These are phyloP conservation scores for Saturnia pavonia DNA, from an alignment of 2,888 invertebrate genomes.

Conservation along the genomic window DNA sequence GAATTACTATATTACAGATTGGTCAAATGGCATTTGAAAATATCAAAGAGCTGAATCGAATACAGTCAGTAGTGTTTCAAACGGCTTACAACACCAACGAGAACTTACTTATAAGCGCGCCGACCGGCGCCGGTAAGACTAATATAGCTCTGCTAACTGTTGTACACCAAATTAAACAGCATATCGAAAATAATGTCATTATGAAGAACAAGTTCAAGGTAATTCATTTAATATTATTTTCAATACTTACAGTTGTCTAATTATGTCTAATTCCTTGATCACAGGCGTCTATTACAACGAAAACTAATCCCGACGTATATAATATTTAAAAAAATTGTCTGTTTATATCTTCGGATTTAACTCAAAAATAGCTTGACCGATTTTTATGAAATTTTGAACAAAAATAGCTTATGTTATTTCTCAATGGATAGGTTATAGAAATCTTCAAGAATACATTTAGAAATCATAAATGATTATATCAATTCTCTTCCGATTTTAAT, in stretches of 20 bases:
- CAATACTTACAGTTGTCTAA: background rate
- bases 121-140: constrained; percentile 99
- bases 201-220: constrained; percentile 96
- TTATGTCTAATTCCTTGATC: too few relatives aligned
- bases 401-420: too few relatives aligned
- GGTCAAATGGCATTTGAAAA: constrained; percentile 95
- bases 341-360: too few relatives aligned
- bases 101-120: constrained; percentile 98
- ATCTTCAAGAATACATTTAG: too few relatives aligned
- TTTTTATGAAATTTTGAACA: too few relatives aligned
- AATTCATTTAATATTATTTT: constrained; percentile 27
- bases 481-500: too few relatives aligned
- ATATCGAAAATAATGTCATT: constrained; percentile 90
- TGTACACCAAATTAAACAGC: constrained; percentile 93
- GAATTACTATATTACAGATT: constrained; percentile 80
- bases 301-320: too few relatives aligned
- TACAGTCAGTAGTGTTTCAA: constrained; percentile 97
- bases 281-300: too few relatives aligned
- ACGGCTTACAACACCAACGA: constrained; percentile 98
- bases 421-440: too few relatives aligned
- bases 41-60: constrained; percentile 92
- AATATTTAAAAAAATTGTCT: too few relatives aligned
- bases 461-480: too few relatives aligned
- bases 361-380: too few relatives aligned
- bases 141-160: constrained; percentile 98